phyloP scores from a whole-genome alignment of 2,888 invertebrate species.

The Taphrorychus bicolor region DNA sequence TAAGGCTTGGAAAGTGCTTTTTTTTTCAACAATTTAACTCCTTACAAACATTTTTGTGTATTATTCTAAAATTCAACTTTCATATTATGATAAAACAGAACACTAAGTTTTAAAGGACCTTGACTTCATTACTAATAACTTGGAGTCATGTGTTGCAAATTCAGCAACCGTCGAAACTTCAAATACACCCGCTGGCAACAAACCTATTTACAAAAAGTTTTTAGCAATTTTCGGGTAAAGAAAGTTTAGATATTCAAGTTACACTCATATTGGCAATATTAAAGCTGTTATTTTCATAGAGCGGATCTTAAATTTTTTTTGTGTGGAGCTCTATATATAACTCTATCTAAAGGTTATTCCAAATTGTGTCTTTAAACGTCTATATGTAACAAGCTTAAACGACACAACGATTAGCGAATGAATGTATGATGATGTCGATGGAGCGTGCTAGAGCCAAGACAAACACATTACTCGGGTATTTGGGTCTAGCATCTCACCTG shows the following conservation, averaged over 20 bases:
- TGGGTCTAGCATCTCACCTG: conserved; percentile 42
- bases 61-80: too few species aligned
- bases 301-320: too few species aligned
- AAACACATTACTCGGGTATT: conserved; percentile 35
- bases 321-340: too few species aligned
- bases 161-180: not conserved
- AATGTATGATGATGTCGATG: conserved; percentile 11
- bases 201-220: not conserved
- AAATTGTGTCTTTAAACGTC: too few species aligned
- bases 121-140: not conserved
- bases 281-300: not conserved
- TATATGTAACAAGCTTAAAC: too few species aligned
- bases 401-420: not conserved
- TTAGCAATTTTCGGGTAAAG: not conserved
- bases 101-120: not conserved
- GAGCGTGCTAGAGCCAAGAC: conserved; percentile 35
- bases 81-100: too few species aligned
- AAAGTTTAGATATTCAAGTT: not conserved
- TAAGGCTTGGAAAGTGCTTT: too few species aligned
- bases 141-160: not conserved
- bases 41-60: too few species aligned
- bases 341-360: too few species aligned
- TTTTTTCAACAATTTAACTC: too few species aligned
- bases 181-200: not conserved
- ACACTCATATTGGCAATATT: not conserved